A percentile compares a stretch with the other conserved stretches of the same genome.
phyloP scores from a whole-genome alignment of 2,113 vertebrate species.

The Mormyrus iriodes region DNA sequence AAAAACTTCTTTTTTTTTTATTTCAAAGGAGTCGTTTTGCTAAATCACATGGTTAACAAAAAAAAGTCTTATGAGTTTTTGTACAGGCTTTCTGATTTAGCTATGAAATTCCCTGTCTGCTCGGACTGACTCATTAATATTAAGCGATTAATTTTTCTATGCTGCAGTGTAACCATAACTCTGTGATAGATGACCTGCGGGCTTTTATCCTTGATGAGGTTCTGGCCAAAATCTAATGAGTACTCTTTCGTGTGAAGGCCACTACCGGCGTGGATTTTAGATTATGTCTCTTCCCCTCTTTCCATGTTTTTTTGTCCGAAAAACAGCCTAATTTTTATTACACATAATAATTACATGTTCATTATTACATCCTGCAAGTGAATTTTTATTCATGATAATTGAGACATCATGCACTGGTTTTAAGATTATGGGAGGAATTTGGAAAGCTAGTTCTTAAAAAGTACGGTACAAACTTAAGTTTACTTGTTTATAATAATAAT shows the following conservation, averaged over 20 bases:
- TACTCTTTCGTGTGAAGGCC: neutral
- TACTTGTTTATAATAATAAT: neutral
- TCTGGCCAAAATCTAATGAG: constrained; percentile 12
- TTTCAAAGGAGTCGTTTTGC: neutral
- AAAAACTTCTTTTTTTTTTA: neutral
- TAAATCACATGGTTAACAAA: neutral
- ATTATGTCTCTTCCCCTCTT: neutral
- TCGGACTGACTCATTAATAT: neutral
- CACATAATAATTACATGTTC: neutral
- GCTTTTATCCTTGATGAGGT: neutral
- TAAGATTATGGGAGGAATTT: too few species aligned
- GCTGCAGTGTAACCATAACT: constrained; percentile 12
- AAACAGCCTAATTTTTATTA: neutral
- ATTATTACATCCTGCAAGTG: neutral
- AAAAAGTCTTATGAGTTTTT: neutral
- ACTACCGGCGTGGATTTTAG: neutral
- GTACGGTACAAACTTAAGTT: neutral
- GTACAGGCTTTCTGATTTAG: neutral
- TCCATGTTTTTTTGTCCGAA: neutral
- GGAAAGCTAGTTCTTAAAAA: neutral
- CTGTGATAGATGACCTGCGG: neutral
- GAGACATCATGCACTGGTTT: neutral
- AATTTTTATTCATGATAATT: neutral
- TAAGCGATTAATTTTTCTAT: constrained; percentile 10
- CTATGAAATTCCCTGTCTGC: neutral